Percentiles rank a stretch among this genome's conserved stretches.
Conservation (phyloP, 2,113 vertebrate species). For the Abramis brama region DNA sequence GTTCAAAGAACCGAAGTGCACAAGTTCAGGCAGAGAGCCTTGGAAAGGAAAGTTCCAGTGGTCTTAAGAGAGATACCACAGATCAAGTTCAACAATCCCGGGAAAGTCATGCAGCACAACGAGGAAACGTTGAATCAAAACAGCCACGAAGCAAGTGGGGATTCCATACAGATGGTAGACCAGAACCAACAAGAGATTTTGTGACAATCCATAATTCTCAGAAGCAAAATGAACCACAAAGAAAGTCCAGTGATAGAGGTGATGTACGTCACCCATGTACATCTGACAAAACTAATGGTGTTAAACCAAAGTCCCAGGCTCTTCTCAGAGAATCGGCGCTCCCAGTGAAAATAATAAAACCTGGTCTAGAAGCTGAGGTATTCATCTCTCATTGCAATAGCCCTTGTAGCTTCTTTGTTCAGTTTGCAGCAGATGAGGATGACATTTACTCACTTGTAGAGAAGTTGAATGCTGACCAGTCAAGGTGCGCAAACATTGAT, state of each 20-base stretch:
- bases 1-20: conserved; percentile 1
- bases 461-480: conserved; percentile 76
- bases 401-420: conserved; percentile 86
- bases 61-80: not conserved
- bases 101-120: conserved; percentile 4
- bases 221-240: not conserved
- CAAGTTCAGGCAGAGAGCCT: not conserved
- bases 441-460: conserved; percentile 78
- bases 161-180: not conserved
- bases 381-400: conserved; percentile 85
- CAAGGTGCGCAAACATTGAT: conserved; percentile 36
- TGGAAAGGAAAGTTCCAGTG: not conserved
- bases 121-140: conserved; percentile 38
- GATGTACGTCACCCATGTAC: conserved; percentile 26
- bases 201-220: not conserved
- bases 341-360: conserved; percentile 71
- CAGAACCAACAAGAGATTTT: not conserved
- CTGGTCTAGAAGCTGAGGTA: conserved; percentile 76
- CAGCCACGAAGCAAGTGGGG: conserved; percentile 1
- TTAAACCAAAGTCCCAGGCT: conserved; percentile 38
- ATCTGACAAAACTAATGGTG: conserved; percentile 10
- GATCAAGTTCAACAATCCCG: not conserved
- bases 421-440: conserved; percentile 79
- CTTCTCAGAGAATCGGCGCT: conserved; percentile 72
- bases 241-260: not conserved